These are phyloP conservation scores for Eupithecia abbreviata DNA, from an alignment of 2,888 invertebrate species.

Conservation along the genomic window DNA sequence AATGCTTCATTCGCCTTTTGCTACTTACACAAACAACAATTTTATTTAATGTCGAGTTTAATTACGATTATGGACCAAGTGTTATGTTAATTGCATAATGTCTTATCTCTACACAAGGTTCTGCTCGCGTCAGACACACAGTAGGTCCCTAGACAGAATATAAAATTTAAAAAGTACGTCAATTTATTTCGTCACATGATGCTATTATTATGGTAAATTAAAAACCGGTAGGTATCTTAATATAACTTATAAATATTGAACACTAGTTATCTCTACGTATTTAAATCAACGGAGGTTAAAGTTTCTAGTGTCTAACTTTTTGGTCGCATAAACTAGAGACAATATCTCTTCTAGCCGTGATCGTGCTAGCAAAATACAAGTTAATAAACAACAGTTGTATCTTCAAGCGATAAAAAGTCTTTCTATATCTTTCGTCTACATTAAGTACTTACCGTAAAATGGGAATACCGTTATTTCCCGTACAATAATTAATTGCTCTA, in stretches of 20 bases:
- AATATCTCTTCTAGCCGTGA: not conserved
- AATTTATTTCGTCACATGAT: not conserved
- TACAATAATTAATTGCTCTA: slow-evolving; percentile 35
- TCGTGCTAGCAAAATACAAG: not conserved
- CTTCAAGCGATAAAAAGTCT: not conserved
- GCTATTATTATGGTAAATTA: not conserved
- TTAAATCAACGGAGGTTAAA: not conserved
- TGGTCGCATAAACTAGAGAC: not conserved
- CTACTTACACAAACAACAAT: not conserved
- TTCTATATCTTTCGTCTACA: not conserved
- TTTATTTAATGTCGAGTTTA: slow-evolving; percentile 14
- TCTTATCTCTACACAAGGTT: slow-evolving; percentile 15
- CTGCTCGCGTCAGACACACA: not conserved
- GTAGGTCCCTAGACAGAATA: not conserved
- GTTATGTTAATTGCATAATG: slow-evolving; percentile 18
- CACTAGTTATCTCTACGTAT: not conserved
- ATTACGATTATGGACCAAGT: slow-evolving; percentile 21
- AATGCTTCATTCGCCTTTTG: slow-evolving; percentile 8
- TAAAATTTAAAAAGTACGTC: not conserved
- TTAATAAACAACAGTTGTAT: not conserved
- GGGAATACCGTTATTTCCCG: slow-evolving; percentile 20
- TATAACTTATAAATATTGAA: not conserved
- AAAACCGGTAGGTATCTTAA: not conserved
- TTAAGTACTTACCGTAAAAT: slow-evolving; percentile 31
- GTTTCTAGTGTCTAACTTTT: not conserved